Evolutionary conservation across 2,113 vertebrate species (phyloP).

Genomic region (Dicaeum eximium): DNA sequence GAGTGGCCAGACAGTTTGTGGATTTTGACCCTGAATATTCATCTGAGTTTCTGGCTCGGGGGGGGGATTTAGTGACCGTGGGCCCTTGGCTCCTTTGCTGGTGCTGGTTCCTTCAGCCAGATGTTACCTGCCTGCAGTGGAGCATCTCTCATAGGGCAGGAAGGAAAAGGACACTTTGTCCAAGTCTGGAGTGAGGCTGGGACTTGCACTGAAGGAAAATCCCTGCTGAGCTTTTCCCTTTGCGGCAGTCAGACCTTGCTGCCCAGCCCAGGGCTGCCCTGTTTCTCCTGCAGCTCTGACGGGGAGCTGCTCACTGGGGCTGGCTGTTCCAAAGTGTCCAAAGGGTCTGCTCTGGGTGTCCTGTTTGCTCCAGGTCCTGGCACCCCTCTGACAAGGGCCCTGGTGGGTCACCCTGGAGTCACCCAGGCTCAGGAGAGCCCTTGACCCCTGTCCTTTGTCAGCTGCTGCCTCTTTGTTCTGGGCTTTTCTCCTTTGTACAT

Average conservation of each 20-base stretch:
- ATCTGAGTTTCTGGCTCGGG: not conserved
- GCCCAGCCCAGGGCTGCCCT: not conserved
- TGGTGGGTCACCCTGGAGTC: not conserved
- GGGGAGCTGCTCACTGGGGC: not conserved
- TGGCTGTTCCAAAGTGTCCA: not conserved
- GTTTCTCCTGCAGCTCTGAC: not conserved
- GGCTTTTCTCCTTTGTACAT: not conserved
- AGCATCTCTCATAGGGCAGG: accelerated
- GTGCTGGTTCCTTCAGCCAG: not conserved
- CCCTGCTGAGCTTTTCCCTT: not conserved
- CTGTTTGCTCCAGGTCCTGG: not conserved
- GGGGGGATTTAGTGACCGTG: not conserved
- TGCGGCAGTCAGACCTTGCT: not conserved
- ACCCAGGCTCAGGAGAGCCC: not conserved
- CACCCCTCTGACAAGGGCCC: accelerated
- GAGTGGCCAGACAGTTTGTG: not conserved
- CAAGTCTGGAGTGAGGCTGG: not conserved
- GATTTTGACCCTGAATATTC: not conserved
- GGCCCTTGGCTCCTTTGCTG: not conserved
- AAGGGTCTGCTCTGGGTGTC: not conserved
- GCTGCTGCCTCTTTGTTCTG: not conserved
- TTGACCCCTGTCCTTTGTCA: not conserved
- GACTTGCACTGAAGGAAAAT: not conserved
- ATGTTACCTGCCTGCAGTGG: not conserved
- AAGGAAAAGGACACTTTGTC: not conserved